phyloP scores from a whole-genome alignment of 2,888 invertebrate genomes.

The Nymphalis c-album region DNA sequence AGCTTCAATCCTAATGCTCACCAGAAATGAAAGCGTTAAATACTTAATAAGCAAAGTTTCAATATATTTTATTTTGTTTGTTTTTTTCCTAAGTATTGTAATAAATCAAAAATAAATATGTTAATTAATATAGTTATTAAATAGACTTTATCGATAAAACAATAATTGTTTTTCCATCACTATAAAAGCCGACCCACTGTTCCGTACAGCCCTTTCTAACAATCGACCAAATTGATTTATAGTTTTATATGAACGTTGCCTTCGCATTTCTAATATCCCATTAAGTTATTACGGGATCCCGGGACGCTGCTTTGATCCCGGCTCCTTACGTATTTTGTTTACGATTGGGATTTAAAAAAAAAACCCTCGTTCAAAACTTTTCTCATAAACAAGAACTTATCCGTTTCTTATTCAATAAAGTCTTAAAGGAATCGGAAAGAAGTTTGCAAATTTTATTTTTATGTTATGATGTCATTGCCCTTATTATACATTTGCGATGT shows the following conservation, averaged over 20 bases:
- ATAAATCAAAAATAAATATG: no score
- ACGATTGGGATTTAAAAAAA: slow-evolving; percentile 61
- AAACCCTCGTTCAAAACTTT: slow-evolving; percentile 38
- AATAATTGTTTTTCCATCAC: slow-evolving; percentile 1
- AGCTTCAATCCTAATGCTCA: no score
- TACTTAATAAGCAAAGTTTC: no score
- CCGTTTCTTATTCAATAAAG: slow-evolving; percentile 23
- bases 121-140: no score
- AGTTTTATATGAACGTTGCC: slow-evolving; percentile 62
- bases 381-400: slow-evolving; percentile 14
- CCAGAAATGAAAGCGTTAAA: no score
- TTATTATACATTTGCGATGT: no score
- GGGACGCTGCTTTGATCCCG: slow-evolving; percentile 53
- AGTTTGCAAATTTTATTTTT: background rate
- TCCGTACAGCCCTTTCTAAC: slow-evolving; percentile 38
- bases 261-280: slow-evolving; percentile 50
- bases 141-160: background rate
- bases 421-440: slow-evolving; percentile 15
- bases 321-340: slow-evolving; percentile 58
- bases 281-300: slow-evolving; percentile 47
- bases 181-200: slow-evolving; percentile 9
- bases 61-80: no score
- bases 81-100: no score
- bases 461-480: no score
- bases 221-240: slow-evolving; percentile 59